phyloP scores from a whole-genome alignment of 2,888 invertebrate genomes.

The Seira ritae region DNA sequence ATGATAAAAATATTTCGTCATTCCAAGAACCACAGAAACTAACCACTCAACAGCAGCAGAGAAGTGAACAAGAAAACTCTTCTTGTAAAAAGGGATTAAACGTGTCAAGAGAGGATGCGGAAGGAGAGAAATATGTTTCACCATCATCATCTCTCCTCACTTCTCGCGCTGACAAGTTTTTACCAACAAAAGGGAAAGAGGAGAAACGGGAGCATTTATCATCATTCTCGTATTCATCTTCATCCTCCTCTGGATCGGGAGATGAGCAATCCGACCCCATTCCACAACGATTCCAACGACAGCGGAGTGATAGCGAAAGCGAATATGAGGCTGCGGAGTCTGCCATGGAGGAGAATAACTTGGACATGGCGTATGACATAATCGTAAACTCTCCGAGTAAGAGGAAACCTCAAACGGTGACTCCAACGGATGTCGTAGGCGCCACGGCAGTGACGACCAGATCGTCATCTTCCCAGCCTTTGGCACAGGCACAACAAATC shows the following conservation, averaged over 20 bases:
- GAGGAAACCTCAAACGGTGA: slow-evolving; percentile 35
- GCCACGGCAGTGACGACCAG: slow-evolving; percentile 28
- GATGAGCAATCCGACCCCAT: slow-evolving; percentile 48
- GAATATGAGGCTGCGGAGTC: slow-evolving; percentile 69
- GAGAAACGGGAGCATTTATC: slow-evolving; percentile 35
- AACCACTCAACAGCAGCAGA: slow-evolving; percentile 35
- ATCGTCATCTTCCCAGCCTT: slow-evolving; percentile 23
- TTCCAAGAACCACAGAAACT: slow-evolving; percentile 17
- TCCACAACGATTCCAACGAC: slow-evolving; percentile 52
- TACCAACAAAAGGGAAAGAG: slow-evolving; percentile 23
- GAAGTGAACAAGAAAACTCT: background rate
- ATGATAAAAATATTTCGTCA: slow-evolving; percentile 40
- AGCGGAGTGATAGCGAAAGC: slow-evolving; percentile 70
- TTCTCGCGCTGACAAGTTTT: slow-evolving; percentile 44
- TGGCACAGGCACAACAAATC: slow-evolving; percentile 32
- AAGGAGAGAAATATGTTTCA: slow-evolving; percentile 47
- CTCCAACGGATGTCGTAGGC: slow-evolving; percentile 56
- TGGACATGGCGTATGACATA: slow-evolving; percentile 67
- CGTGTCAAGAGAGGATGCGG: slow-evolving; percentile 40
- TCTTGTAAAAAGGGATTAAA: slow-evolving; percentile 26
- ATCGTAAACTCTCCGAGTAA: slow-evolving; percentile 65
- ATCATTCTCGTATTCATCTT: slow-evolving; percentile 15
- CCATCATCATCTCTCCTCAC: slow-evolving; percentile 41
- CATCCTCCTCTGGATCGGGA: slow-evolving; percentile 48
- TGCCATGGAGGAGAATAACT: slow-evolving; percentile 66